These are phyloP conservation scores for Trypoxylus dichotomus DNA, from an alignment of 1,140 invertebrate species.

Conservation along the genomic window DNA sequence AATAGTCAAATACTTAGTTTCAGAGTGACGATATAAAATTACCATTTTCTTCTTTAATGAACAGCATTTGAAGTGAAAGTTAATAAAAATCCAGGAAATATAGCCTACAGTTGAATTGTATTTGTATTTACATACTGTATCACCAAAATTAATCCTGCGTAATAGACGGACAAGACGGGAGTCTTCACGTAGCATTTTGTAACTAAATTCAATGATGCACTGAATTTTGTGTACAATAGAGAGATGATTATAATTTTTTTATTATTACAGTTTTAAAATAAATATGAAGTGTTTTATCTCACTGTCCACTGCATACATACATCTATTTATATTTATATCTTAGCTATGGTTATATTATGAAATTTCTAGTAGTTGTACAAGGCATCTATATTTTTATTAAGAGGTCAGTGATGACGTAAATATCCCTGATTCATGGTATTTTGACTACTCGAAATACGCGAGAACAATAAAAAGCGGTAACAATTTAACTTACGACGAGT, in stretches of 20 bases:
- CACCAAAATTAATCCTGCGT: too few species aligned
- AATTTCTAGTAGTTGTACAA: background rate
- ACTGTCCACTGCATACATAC: background rate
- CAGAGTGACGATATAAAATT: too few species aligned
- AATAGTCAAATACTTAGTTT: too few species aligned
- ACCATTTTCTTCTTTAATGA: too few species aligned
- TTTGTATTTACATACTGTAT: too few species aligned
- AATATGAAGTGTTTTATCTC: background rate
- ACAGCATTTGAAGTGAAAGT: too few species aligned
- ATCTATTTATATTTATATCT: background rate
- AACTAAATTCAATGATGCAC: too few species aligned
- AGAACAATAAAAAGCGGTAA: background rate
- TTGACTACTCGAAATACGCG: background rate
- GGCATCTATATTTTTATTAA: constrained; percentile 1
- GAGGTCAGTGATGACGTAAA: background rate
- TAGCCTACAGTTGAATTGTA: too few species aligned
- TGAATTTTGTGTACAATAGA: background rate
- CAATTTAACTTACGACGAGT: too few species aligned
- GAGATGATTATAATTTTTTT: background rate
- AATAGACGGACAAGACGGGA: too few species aligned
- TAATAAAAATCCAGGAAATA: too few species aligned
- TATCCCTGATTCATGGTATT: background rate
- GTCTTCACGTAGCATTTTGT: too few species aligned
- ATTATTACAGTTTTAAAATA: background rate
- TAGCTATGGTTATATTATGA: background rate